These are phyloP conservation scores for Calameuta idolon DNA, from an alignment of 2,888 invertebrate genomes.

Conservation along the genomic window DNA sequence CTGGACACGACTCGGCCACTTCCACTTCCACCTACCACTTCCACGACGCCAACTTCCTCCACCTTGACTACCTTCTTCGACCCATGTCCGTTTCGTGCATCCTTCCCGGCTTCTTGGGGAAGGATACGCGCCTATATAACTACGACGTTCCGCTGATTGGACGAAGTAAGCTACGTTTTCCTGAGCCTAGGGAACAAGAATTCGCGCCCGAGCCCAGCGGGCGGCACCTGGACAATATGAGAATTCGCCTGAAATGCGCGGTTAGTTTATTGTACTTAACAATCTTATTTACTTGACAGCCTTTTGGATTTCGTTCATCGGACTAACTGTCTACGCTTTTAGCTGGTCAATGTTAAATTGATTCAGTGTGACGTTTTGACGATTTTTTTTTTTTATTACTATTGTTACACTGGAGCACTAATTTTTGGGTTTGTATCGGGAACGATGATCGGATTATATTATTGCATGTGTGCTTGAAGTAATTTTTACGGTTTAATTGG, in stretches of 20 bases:
- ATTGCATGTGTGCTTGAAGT: not conserved
- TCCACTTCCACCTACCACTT: constrained; percentile 25
- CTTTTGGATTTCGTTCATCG: not conserved
- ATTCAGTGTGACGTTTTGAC: not conserved
- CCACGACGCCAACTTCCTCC: constrained; percentile 20
- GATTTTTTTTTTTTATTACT: no score
- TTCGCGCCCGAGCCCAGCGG: constrained; percentile 58
- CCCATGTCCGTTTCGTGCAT: constrained; percentile 6
- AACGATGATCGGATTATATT: not conserved
- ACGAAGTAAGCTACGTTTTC: constrained; percentile 64
- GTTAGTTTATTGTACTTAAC: constrained; percentile 48
- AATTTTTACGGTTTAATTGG: not conserved
- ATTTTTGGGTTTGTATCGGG: no score
- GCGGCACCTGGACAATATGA: constrained; percentile 62
- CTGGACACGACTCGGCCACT: not conserved
- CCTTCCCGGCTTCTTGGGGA: constrained; percentile 39
- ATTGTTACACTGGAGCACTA: no score
- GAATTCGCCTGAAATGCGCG: constrained; percentile 64
- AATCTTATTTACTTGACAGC: not conserved
- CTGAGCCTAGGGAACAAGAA: constrained; percentile 59
- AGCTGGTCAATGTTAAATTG: not conserved
- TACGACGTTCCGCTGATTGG: constrained; percentile 65
- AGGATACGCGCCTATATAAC: constrained; percentile 66
- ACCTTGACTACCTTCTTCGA: constrained; percentile 17
- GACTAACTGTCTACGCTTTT: not conserved